phyloP scores from a whole-genome alignment of 2,113 vertebrate genomes.

The Taxidea taxus region DNA sequence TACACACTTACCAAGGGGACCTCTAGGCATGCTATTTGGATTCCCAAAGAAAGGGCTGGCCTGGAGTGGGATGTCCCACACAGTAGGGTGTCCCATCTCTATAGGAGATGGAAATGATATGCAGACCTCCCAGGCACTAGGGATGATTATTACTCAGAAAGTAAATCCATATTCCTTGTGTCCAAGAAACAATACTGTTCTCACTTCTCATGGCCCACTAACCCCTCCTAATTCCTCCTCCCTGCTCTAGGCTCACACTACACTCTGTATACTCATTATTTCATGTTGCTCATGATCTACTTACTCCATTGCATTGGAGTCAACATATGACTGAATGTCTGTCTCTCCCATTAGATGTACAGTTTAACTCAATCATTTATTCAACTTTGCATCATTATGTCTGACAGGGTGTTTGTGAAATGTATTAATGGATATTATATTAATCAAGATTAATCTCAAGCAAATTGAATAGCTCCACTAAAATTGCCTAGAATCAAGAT shows the following conservation, averaged over 20 bases:
- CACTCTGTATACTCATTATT: not conserved
- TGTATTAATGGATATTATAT: not conserved
- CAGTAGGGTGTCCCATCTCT: not conserved
- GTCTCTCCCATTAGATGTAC: not conserved
- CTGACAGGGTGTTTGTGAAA: not conserved
- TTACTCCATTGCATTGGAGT: not conserved
- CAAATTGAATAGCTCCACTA: not conserved
- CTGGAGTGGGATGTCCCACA: not conserved
- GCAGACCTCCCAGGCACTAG: not conserved
- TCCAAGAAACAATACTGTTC: not conserved
- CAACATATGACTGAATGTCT: not conserved
- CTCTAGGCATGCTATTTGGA: not conserved
- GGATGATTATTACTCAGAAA: not conserved
- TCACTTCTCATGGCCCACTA: not conserved
- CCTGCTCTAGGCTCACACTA: not conserved
- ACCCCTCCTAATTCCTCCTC: not conserved
- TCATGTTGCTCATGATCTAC: not conserved
- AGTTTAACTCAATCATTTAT: not conserved
- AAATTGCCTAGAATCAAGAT: conserved; percentile 12
- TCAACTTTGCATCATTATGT: not conserved
- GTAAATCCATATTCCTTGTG: not conserved
- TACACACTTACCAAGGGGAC: not conserved
- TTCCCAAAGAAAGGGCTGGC: not conserved
- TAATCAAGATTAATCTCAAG: not conserved
- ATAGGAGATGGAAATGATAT: not conserved